phyloP scores from a whole-genome alignment of 2,888 invertebrate genomes.

The Gastracanthus pulcherrimus region DNA sequence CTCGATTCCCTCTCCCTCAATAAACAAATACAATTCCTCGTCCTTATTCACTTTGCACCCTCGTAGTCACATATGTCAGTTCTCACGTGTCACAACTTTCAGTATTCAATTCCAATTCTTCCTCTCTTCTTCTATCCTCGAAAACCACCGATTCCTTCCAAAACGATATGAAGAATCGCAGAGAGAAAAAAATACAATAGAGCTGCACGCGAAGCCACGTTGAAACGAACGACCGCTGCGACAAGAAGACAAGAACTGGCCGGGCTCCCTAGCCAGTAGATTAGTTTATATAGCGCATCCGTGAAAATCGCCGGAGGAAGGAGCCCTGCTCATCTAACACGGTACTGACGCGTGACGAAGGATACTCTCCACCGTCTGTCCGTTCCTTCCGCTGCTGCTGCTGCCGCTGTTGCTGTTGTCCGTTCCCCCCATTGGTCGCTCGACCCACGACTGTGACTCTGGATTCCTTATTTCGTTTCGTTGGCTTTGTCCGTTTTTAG shows the following conservation, averaged over 20 bases:
- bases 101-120: not conserved
- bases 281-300: constrained; percentile 61
- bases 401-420: not conserved
- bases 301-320: constrained; percentile 66
- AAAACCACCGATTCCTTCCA: too few species aligned
- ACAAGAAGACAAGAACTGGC: constrained; percentile 67
- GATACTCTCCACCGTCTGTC: constrained; percentile 67
- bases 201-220: not conserved
- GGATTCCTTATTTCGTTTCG: not conserved
- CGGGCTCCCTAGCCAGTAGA: constrained; percentile 59
- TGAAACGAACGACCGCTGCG: not conserved
- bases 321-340: constrained; percentile 71
- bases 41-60: not conserved
- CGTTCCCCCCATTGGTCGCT: constrained; percentile 38
- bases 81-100: not conserved
- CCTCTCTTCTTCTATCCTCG: not conserved
- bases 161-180: not conserved
- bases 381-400: constrained; percentile 58
- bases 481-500: not conserved
- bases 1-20: not conserved
- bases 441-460: not conserved
- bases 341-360: constrained; percentile 75
- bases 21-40: not conserved
- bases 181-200: not conserved
- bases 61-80: not conserved